Percentiles rank a stretch among this genome's conserved stretches.
These are phyloP conservation scores for Tuta absoluta DNA, from an alignment of 2,888 invertebrate genomes.

Conservation along the genomic window DNA sequence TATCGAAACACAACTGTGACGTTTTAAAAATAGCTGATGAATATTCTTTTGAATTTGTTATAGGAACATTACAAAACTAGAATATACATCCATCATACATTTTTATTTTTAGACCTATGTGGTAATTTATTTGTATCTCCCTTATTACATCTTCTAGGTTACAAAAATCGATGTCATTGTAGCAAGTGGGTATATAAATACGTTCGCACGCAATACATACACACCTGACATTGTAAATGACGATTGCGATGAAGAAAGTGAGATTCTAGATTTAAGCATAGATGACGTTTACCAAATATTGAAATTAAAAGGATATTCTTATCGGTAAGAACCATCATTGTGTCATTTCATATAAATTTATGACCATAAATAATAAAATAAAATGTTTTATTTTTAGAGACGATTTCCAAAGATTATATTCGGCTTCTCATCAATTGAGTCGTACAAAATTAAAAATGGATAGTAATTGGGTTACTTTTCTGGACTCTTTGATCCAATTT, in stretches of 20 bases:
- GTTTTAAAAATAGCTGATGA: no score
- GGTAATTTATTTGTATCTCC: neutral
- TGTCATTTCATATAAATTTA: no score
- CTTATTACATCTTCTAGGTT: neutral
- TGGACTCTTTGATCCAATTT: slow-evolving; percentile 16
- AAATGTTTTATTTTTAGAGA: neutral
- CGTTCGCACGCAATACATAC: neutral
- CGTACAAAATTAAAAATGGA: neutral
- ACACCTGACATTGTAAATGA: neutral
- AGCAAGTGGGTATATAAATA: neutral
- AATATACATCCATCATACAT: no score
- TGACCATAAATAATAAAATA: neutral
- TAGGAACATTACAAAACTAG: no score
- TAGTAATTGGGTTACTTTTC: slow-evolving; percentile 2
- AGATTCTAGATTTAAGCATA: neutral
- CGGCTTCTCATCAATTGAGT: neutral
- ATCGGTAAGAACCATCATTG: slow-evolving; percentile 8
- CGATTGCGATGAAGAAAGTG: neutral
- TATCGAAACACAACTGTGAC: no score
- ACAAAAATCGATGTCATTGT: neutral
- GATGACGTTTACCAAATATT: slow-evolving; percentile 11
- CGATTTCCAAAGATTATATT: slow-evolving; percentile 2
- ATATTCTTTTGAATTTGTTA: no score
- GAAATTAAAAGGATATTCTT: slow-evolving; percentile 13
- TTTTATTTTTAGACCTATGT: no score